These are phyloP conservation scores for Scolanthus callimorphus DNA, from an alignment of 92 coral and sea anemone species.

Conservation along the genomic window DNA sequence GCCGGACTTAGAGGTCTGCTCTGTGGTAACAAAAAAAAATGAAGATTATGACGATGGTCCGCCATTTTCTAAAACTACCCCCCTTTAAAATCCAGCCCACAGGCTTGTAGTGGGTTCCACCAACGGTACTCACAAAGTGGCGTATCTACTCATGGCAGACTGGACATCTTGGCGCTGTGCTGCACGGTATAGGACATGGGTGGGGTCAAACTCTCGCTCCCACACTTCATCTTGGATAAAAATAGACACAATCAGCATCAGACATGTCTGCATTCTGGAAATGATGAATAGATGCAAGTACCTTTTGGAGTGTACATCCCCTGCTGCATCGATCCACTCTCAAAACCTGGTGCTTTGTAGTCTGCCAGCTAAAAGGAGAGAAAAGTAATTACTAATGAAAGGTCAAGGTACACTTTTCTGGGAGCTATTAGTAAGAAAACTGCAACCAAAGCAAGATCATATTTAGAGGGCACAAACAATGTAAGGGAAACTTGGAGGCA, in stretches of 20 bases:
- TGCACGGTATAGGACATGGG: slow-evolving; percentile 85
- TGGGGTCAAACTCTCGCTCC: slow-evolving; percentile 88
- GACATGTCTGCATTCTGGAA: background rate
- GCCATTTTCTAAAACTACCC: too few species aligned
- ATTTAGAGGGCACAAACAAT: too few species aligned
- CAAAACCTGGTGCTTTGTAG: slow-evolving; percentile 92
- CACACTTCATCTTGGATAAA: slow-evolving; percentile 59
- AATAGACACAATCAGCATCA: background rate
- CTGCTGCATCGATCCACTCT: slow-evolving; percentile 95
- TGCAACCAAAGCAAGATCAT: slow-evolving; percentile 1
- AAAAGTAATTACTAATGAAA: too few species aligned
- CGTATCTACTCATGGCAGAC: slow-evolving; percentile 89
- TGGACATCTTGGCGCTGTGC: slow-evolving; percentile 87
- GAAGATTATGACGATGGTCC: too few species aligned
- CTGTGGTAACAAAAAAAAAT: too few species aligned
- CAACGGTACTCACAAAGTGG: slow-evolving; percentile 77
- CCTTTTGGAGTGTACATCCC: slow-evolving; percentile 93
- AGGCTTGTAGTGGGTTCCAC: background rate
- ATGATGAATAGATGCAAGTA: slow-evolving; percentile 1
- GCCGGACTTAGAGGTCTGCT: too few species aligned
- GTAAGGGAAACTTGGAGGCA: too few species aligned
- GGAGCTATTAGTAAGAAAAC: background rate
- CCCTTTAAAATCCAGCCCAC: background rate
- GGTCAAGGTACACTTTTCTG: background rate
- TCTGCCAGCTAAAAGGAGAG: slow-evolving; percentile 65